phyloP scores from a whole-genome alignment of 1,140 invertebrate genomes.

The Pantala flavescens region DNA sequence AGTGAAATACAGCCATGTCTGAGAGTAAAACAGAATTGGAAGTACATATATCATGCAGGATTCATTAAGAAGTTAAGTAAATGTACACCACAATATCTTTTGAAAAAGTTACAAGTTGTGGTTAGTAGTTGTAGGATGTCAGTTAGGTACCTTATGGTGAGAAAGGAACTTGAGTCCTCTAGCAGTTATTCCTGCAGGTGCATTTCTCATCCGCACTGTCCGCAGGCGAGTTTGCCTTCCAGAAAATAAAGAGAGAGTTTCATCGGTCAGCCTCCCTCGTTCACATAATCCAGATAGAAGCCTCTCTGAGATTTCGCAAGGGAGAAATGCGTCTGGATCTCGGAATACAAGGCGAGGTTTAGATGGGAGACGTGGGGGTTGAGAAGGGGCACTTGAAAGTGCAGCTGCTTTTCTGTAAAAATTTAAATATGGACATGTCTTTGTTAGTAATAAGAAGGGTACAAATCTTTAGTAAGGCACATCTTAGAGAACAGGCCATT shows the following conservation, averaged over 20 bases:
- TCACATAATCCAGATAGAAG: conserved; percentile 51
- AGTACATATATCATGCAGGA: too few species aligned
- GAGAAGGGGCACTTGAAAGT: neutral
- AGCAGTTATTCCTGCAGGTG: conserved; percentile 38
- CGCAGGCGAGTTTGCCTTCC: conserved; percentile 50
- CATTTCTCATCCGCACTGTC: conserved; percentile 36
- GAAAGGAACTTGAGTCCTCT: conserved; percentile 54
- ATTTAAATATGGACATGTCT: too few species aligned
- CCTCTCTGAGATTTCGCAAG: conserved; percentile 54
- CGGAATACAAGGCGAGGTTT: conserved; percentile 44
- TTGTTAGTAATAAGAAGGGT: too few species aligned
- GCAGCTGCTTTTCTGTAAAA: neutral
- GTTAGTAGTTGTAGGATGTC: too few species aligned
- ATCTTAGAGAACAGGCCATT: too few species aligned
- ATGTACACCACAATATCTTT: too few species aligned
- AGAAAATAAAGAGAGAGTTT: conserved; percentile 54
- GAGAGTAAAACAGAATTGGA: neutral
- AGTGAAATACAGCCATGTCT: neutral
- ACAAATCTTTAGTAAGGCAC: too few species aligned
- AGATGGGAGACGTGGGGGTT: conserved; percentile 13
- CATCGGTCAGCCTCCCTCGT: conserved; percentile 51
- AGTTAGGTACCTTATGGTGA: conserved; percentile 44
- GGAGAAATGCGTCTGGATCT: conserved; percentile 53
- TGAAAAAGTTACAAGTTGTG: too few species aligned
- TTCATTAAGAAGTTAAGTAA: too few species aligned